These are phyloP conservation scores for Hypothenemus hampei DNA, from an alignment of 1,140 invertebrate species.

Conservation along the genomic window DNA sequence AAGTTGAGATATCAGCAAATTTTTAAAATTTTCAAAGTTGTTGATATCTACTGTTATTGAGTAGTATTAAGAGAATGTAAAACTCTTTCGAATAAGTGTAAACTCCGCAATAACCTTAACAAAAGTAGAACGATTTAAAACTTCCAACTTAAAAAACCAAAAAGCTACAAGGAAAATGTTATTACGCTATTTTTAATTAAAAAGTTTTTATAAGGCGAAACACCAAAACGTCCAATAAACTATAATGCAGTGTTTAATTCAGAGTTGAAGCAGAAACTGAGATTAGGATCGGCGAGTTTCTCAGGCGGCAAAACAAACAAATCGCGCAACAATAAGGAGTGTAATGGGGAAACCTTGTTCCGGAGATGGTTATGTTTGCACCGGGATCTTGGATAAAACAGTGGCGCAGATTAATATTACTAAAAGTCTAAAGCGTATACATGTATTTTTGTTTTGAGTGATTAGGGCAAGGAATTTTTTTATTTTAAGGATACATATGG, in stretches of 20 bases:
- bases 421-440: too few species aligned
- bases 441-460: too few species aligned
- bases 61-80: too few species aligned
- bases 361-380: conserved; percentile 27
- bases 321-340: conserved; percentile 27
- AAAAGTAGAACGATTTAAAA: neutral
- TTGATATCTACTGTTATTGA: too few species aligned
- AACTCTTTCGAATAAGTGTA: too few species aligned
- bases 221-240: conserved; percentile 10
- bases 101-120: neutral
- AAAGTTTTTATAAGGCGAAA: too few species aligned
- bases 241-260: conserved; percentile 23
- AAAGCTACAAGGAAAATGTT: neutral
- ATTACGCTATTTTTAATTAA: too few species aligned
- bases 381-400: conserved; percentile 8
- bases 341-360: conserved; percentile 28
- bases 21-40: too few species aligned
- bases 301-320: conserved; percentile 26
- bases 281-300: conserved; percentile 24
- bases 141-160: neutral
- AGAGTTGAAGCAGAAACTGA: conserved; percentile 20
- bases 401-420: conserved; percentile 6
- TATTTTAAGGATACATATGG: neutral
- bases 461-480: too few species aligned
- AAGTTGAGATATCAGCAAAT: too few species aligned